phyloP scores from a whole-genome alignment of 2,113 vertebrate genomes.

The Fukomys damarensis region DNA sequence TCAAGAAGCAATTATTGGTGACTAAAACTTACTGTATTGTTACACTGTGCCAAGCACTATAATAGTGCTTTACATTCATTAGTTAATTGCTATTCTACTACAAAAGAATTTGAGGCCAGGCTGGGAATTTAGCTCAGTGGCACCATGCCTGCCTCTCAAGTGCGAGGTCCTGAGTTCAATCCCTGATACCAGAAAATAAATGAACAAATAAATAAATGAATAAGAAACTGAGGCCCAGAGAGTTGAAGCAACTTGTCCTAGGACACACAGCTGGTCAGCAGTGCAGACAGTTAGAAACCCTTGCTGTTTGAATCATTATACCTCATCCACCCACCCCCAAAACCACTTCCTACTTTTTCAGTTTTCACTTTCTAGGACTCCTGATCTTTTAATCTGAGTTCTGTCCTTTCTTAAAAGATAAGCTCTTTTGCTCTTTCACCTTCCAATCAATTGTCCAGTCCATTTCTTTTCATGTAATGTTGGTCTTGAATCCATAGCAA shows the following conservation, averaged over 20 bases:
- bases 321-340: too few species aligned
- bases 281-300: neutral
- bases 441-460: neutral
- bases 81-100: neutral
- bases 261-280: neutral
- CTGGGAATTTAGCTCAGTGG: too few species aligned
- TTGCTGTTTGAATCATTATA: neutral
- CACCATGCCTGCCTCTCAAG: too few species aligned
- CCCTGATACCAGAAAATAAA: too few species aligned
- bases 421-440: neutral
- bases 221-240: neutral
- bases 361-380: neutral
- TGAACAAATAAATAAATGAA: too few species aligned
- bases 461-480: neutral
- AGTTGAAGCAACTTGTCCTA: neutral
- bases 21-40: neutral
- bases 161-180: too few species aligned
- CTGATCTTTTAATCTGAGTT: neutral
- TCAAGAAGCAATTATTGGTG: neutral
- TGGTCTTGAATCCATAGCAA: neutral
- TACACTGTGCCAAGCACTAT: neutral
- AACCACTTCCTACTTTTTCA: neutral
- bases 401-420: neutral
- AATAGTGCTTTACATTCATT: neutral
- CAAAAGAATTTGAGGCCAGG: neutral